Evolutionary conservation across 2,888 invertebrate genomes (phyloP).

Genomic region (Pammene fasciana): DNA sequence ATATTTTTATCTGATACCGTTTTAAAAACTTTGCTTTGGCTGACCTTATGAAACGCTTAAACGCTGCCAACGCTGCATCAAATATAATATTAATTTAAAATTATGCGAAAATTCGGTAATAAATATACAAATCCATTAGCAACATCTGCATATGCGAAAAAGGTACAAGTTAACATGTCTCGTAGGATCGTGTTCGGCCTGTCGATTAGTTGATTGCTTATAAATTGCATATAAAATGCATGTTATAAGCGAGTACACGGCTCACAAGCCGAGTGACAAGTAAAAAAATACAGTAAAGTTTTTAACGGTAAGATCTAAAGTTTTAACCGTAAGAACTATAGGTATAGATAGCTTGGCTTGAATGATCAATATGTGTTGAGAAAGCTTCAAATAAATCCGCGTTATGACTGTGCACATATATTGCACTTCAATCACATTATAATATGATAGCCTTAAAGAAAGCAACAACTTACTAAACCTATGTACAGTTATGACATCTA

Average conservation of each 20-base stretch:
- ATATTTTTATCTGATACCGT: too few relatives aligned
- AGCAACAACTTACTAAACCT: not conserved
- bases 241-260: constrained; percentile 44
- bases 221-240: constrained; percentile 48
- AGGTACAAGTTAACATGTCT: constrained; percentile 28
- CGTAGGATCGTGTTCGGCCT: constrained; percentile 26
- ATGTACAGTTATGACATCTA: not conserved
- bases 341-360: too few relatives aligned
- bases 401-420: not conserved
- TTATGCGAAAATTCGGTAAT: constrained; percentile 8
- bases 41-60: too few relatives aligned
- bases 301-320: constrained; percentile 25
- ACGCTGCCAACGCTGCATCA: not conserved
- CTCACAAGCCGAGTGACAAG: constrained; percentile 40
- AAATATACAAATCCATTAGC: constrained; percentile 32
- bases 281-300: constrained; percentile 32
- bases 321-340: too few relatives aligned
- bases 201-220: constrained; percentile 42
- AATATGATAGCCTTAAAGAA: not conserved
- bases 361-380: too few relatives aligned
- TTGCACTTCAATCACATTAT: not conserved
- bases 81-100: not conserved
- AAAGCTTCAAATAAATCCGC: not conserved
- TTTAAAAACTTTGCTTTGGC: too few relatives aligned
- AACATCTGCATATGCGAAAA: constrained; percentile 24